A percentile compares a stretch with the other conserved stretches of the same genome.
Evolutionary conservation across 2,113 vertebrate genomes (phyloP).

Genomic region (Anhinga anhinga): DNA sequence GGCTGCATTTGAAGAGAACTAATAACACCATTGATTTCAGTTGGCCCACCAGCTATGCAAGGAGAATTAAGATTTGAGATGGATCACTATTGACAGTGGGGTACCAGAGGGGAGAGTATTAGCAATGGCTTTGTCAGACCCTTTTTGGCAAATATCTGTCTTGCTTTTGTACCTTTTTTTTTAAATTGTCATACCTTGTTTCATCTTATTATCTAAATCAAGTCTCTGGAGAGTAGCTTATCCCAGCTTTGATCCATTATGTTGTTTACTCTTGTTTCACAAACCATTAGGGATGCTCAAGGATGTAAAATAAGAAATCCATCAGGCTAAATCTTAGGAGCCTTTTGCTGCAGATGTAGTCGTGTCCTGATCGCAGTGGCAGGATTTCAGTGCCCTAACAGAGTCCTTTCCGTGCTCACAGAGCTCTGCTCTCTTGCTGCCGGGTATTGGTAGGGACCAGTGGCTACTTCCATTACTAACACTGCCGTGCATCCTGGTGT

Average conservation of each 20-base stretch:
- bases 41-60: neutral
- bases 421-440: neutral
- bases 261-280: slow-evolving; percentile 42
- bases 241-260: neutral
- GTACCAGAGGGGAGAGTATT: neutral
- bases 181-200: neutral
- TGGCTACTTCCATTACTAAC: rapidly evolving
- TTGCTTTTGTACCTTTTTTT: neutral
- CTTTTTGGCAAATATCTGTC: neutral
- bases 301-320: neutral
- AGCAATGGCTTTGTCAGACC: neutral
- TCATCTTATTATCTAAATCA: neutral
- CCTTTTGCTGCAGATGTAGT: neutral
- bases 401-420: neutral
- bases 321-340: neutral
- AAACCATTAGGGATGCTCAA: slow-evolving; percentile 3
- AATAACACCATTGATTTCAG: neutral
- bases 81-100: neutral
- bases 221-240: slow-evolving; percentile 14
- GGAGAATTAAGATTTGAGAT: neutral
- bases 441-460: neutral
- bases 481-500: rapidly evolving
- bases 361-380: neutral
- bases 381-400: neutral
- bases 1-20: neutral